These are phyloP conservation scores for Pheosia gnoma DNA, from an alignment of 2,888 invertebrate species.

Conservation along the genomic window DNA sequence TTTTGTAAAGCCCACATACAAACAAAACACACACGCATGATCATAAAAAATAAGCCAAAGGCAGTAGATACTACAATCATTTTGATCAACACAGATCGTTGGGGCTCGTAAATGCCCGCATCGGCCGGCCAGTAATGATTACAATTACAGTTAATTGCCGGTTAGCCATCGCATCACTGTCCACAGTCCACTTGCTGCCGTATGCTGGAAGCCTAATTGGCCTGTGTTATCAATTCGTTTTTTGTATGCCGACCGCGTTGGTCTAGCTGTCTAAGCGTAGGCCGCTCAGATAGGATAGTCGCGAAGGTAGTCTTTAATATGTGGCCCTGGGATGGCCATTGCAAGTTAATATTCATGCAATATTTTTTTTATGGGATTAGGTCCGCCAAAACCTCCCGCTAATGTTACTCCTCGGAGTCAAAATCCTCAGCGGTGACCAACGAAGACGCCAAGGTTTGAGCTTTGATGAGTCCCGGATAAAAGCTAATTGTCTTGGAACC, in stretches of 20 bases:
- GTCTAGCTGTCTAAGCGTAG: too few relatives aligned
- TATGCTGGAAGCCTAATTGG: slow-evolving; percentile 38
- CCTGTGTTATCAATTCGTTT: slow-evolving; percentile 19
- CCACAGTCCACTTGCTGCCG: slow-evolving; percentile 23
- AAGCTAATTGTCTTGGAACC: too few relatives aligned
- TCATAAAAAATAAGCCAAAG: neutral
- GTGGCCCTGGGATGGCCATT: too few relatives aligned
- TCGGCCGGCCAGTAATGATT: slow-evolving; percentile 47
- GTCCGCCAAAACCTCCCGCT: too few relatives aligned
- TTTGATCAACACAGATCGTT: slow-evolving; percentile 8
- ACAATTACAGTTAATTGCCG: slow-evolving; percentile 73
- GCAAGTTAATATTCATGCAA: too few relatives aligned
- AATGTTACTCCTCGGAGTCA: too few relatives aligned
- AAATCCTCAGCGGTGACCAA: too few relatives aligned
- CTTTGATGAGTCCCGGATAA: too few relatives aligned
- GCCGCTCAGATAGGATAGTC: too few relatives aligned
- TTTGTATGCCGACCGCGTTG: neutral
- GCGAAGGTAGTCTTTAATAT: too few relatives aligned
- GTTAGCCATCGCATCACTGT: slow-evolving; percentile 38
- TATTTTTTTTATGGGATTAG: too few relatives aligned
- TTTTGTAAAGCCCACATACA: neutral
- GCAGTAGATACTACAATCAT: slow-evolving; percentile 5
- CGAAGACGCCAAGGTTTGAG: too few relatives aligned
- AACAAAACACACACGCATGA: neutral
- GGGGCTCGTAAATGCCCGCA: slow-evolving; percentile 44